Percentiles rank a stretch among this genome's conserved stretches.
phyloP scores from a whole-genome alignment of 2,888 invertebrate genomes.

The Cerastis rubricosa region DNA sequence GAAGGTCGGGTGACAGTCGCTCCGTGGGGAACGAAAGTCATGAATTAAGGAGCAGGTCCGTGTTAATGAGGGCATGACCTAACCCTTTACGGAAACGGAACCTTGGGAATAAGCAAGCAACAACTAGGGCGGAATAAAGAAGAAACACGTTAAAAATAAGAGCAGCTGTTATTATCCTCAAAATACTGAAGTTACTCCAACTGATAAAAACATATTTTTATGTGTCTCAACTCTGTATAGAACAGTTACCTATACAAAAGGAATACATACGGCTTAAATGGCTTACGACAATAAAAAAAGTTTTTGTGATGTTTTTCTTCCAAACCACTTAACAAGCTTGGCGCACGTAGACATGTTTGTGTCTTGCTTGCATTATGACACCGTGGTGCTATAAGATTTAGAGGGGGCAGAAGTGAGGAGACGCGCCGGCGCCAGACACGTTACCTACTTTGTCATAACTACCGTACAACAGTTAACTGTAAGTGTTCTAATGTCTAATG shows the following conservation, averaged over 20 bases:
- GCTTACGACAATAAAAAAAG: slow-evolving; percentile 89
- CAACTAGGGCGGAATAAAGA: slow-evolving; percentile 7
- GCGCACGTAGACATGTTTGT: slow-evolving; percentile 90
- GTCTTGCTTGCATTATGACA: slow-evolving; percentile 90
- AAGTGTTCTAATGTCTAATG: slow-evolving; percentile 72
- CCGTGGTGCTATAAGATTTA: slow-evolving; percentile 90
- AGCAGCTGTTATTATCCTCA: slow-evolving; percentile 35
- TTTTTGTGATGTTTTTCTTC: slow-evolving; percentile 91
- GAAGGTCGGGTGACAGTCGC: slow-evolving; percentile 17
- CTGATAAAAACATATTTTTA: slow-evolving; percentile 66
- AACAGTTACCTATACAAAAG: slow-evolving; percentile 78
- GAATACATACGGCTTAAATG: slow-evolving; percentile 87
- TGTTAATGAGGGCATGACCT: slow-evolving; percentile 51
- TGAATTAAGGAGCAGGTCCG: slow-evolving; percentile 39
- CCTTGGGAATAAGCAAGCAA: slow-evolving; percentile 24
- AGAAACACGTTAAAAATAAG: slow-evolving; percentile 34
- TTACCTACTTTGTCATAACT: slow-evolving; percentile 80
- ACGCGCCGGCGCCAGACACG: slow-evolving; percentile 85
- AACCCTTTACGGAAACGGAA: slow-evolving; percentile 35
- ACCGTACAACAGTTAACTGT: slow-evolving; percentile 68
- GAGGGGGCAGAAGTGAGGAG: slow-evolving; percentile 89
- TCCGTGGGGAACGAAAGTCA: slow-evolving; percentile 17
- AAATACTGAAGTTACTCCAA: slow-evolving; percentile 50
- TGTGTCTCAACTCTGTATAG: slow-evolving; percentile 71
- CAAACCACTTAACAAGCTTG: slow-evolving; percentile 91